A percentile compares a stretch with the other conserved stretches of the same genome.
phyloP scores from a whole-genome alignment of 1,140 invertebrate species.

The Rhopalosiphum maidis region DNA sequence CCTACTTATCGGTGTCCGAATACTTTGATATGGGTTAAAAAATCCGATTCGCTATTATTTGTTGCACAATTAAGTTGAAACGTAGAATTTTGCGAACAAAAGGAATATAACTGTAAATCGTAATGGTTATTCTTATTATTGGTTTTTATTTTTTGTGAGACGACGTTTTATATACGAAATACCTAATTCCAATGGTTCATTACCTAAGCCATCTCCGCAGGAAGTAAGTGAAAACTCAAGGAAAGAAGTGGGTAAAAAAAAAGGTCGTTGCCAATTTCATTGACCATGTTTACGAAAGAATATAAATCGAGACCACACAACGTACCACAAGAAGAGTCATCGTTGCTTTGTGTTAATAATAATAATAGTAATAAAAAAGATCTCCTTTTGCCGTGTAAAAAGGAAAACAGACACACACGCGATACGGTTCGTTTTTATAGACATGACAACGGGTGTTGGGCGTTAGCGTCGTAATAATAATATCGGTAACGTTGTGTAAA shows the following conservation, averaged over 20 bases:
- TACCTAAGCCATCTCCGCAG: conserved; percentile 28
- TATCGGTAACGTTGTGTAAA: conserved; percentile 34
- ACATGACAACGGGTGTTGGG: conserved; percentile 35
- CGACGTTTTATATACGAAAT: not conserved
- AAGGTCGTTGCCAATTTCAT: conserved; percentile 40
- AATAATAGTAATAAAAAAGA: conserved; percentile 42
- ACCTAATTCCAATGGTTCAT: conserved; percentile 22
- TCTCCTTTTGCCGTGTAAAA: conserved; percentile 24
- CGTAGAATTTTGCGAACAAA: conserved; percentile 37
- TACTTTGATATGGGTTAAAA: conserved; percentile 27
- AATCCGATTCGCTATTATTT: conserved; percentile 14
- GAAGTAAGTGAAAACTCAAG: conserved; percentile 54
- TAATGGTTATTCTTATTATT: conserved; percentile 32
- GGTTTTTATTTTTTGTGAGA: not conserved
- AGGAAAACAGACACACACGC: not conserved
- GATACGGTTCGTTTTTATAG: conserved; percentile 8
- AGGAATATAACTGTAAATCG: conserved; percentile 51
- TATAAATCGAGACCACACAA: conserved; percentile 42
- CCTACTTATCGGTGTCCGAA: not conserved
- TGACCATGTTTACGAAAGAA: conserved; percentile 34
- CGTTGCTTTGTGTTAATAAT: conserved; percentile 35
- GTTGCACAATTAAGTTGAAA: conserved; percentile 40
- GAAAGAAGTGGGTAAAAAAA: conserved; percentile 26
- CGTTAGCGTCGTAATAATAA: conserved; percentile 1
- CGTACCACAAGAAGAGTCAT: conserved; percentile 33